These are phyloP conservation scores for Taphrorychus bicolor DNA, from an alignment of 2,888 invertebrate species.

Conservation along the genomic window DNA sequence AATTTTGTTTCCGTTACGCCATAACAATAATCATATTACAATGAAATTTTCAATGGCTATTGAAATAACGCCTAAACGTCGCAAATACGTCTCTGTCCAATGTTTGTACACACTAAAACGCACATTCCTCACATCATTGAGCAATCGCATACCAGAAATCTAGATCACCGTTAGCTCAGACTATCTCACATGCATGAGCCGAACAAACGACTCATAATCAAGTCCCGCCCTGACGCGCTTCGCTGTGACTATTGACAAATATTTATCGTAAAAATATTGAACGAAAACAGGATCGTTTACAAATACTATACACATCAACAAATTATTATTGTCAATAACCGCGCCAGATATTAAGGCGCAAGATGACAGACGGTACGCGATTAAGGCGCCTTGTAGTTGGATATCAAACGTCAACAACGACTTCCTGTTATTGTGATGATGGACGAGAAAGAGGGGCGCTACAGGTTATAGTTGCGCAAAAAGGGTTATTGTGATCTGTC, in stretches of 20 bases:
- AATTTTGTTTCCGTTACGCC: no score
- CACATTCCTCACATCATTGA: background rate
- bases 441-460: background rate
- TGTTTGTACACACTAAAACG: background rate
- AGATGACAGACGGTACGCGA: slow-evolving; percentile 9
- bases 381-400: slow-evolving; percentile 6
- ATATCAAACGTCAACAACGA: slow-evolving; percentile 3
- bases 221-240: slow-evolving; percentile 1
- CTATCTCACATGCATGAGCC: background rate
- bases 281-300: no score
- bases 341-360: slow-evolving; percentile 8
- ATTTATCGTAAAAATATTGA: slow-evolving; percentile 18
- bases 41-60: no score
- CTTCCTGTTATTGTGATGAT: slow-evolving; percentile 10
- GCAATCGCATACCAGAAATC: background rate
- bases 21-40: no score
- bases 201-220: background rate
- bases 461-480: slow-evolving; percentile 6
- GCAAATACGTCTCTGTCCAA: background rate
- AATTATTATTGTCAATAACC: slow-evolving; percentile 15
- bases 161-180: background rate
- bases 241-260: slow-evolving; percentile 6
- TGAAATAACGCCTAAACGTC: background rate
- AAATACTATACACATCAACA: background rate
- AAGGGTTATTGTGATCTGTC: no score